A percentile compares a stretch with the other conserved stretches of the same genome.
phyloP scores from a whole-genome alignment of 2,113 vertebrate species.

The Calidris pugnax region DNA sequence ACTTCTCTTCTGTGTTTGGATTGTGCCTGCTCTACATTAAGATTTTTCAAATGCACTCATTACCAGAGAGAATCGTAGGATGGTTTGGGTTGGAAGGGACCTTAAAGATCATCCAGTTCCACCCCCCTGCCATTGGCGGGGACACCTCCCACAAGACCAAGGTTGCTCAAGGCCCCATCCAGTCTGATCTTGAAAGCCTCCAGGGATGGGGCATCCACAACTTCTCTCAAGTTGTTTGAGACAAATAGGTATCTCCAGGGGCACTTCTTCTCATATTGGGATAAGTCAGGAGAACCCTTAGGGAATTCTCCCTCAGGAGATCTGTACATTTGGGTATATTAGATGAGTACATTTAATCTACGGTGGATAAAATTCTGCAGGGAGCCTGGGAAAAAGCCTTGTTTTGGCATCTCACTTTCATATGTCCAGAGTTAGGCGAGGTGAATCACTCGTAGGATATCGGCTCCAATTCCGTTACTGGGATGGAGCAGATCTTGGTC shows the following conservation, averaged over 20 bases:
- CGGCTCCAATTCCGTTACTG: accelerated
- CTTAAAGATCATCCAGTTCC: too few species aligned
- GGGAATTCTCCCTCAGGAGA: neutral
- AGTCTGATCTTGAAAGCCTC: too few species aligned
- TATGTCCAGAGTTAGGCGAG: neutral
- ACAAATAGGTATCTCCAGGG: neutral
- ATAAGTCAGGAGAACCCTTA: neutral
- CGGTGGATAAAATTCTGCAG: neutral
- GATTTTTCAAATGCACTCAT: neutral
- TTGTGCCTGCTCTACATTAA: neutral
- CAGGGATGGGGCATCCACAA: too few species aligned
- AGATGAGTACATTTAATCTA: neutral
- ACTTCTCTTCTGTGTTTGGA: neutral
- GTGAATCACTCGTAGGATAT: neutral
- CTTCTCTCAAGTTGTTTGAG: neutral
- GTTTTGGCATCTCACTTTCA: neutral
- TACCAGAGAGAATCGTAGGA: neutral
- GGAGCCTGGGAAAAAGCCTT: neutral
- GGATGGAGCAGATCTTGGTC: neutral
- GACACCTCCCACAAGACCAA: too few species aligned
- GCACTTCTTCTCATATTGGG: neutral
- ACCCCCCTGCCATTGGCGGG: too few species aligned
- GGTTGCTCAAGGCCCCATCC: too few species aligned
- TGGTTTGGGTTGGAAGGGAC: too few species aligned
- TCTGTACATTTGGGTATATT: neutral